Evolutionary conservation across 2,113 vertebrate species (phyloP), one percentile per base, ranked within the genome.

Genomic region (Loxodonta africana): DNA sequence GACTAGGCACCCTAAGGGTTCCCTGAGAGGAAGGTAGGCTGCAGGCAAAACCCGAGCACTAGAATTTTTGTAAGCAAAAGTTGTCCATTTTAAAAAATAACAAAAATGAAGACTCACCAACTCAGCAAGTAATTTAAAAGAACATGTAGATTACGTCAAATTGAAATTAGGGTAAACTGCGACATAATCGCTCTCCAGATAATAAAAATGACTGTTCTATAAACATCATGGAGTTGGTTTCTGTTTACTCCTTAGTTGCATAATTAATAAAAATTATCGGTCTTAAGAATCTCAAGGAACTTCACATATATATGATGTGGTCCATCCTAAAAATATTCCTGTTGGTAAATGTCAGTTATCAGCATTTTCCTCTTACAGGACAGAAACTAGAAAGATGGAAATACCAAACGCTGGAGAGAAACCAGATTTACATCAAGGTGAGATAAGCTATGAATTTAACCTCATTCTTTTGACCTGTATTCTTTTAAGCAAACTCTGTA

Each of bases 111-210:
- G 95, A 80, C 26, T 82, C 95, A 95, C 74, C 53, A 95, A 87
- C 23, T 96, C 74, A 93, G 60, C 82, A 90, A 94, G 48, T 81
- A 95, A 97, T 81, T 96, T 94, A 71, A 88, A 93, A 90, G 83
- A 91, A 88, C 46, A 86, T 12, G 78, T 37, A 92, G 76, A 83
- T 80, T 91, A 5, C 86, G 74, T 82, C 84, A 93, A 85, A 94
- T 2, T 91, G 53, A 96, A 96, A 93, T 90, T 23, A 92, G 86
- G 65, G 90, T 82, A 91, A 88, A 96, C 2, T 93, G n/a, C 80
- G 84, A 74, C 23, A 48, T 0, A 85, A 95, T 73, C 18, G 0
- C 48, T 91, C 77, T 83, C 57, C 44, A 65, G 41, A 95, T 88
- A 60, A 88, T 88, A 84, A 90, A 96, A 83, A 88, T 48, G 37